Conservation (phyloP, 2,113 vertebrate genomes). For the Callipepla californica region DNA sequence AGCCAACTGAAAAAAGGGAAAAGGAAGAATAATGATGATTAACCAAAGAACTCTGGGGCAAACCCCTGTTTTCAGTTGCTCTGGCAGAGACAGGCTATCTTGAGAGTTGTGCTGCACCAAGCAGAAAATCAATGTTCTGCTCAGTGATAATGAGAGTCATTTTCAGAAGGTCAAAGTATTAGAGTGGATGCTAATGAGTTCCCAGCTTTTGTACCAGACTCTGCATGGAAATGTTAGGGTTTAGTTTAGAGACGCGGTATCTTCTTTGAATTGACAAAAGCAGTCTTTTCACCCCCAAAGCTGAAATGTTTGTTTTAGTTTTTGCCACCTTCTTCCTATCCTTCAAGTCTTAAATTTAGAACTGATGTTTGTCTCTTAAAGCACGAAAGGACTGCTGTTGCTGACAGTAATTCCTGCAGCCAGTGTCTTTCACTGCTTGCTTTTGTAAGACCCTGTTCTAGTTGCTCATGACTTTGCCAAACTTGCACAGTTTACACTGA, state of each 20-base stretch:
- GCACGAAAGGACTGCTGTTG: neutral
- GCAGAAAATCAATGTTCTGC: neutral
- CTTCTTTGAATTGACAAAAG: neutral
- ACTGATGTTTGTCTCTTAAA: neutral
- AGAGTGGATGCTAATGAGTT: constrained; percentile 9
- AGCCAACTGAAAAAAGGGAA: constrained; percentile 5
- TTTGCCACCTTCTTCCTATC: constrained; percentile 21
- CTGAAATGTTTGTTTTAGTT: neutral
- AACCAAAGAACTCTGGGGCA: neutral
- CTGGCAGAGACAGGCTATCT: neutral
- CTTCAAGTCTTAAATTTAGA: neutral
- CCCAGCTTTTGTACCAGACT: neutral
- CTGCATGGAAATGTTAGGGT: neutral
- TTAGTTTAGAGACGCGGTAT: fast-evolving
- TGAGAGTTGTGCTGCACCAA: neutral
- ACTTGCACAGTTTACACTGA: constrained; percentile 31
- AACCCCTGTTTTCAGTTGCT: neutral
- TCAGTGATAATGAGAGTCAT: neutral
- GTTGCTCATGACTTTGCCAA: constrained; percentile 50
- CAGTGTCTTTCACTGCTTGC: constrained; percentile 24
- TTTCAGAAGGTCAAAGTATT: constrained; percentile 10
- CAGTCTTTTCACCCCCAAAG: neutral
- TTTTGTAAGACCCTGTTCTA: constrained; percentile 34
- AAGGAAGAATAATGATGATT: constrained; percentile 25
- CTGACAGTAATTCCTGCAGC: constrained; percentile 6